phyloP scores from a whole-genome alignment of 2,888 invertebrate species.

The Diaprepes abbreviatus region DNA sequence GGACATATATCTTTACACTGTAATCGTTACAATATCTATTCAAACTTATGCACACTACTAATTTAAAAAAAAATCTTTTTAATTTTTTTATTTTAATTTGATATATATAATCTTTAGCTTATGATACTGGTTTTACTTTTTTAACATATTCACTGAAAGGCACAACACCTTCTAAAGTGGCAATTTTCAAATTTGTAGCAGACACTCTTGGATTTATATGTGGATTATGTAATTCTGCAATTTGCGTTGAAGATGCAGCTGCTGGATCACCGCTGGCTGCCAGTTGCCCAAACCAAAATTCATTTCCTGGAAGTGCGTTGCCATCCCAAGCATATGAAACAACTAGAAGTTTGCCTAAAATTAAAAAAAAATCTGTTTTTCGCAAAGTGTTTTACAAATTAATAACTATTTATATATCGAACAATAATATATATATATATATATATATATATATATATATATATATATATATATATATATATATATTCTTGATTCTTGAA shows the following conservation, averaged over 20 bases:
- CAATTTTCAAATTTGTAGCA: slow-evolving; percentile 71
- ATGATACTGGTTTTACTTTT: background rate
- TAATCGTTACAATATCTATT: too few species aligned
- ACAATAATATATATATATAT: too few species aligned
- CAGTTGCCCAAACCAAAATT: slow-evolving; percentile 76
- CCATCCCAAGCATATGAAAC: slow-evolving; percentile 75
- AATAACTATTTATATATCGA: too few species aligned
- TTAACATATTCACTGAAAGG: background rate
- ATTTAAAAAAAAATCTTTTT: too few species aligned
- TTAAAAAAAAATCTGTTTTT: too few species aligned
- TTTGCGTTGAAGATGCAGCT: slow-evolving; percentile 73
- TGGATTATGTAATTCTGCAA: slow-evolving; percentile 74
- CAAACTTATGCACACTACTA: too few species aligned
- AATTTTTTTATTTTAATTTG: too few species aligned
- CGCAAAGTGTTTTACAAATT: too few species aligned
- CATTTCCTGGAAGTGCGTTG: slow-evolving; percentile 81
- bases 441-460: too few species aligned
- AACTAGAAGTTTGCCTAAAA: slow-evolving; percentile 52
- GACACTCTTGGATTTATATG: slow-evolving; percentile 70
- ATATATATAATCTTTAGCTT: background rate
- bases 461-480: too few species aligned
- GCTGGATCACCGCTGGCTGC: slow-evolving; percentile 73
- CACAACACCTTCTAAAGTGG: slow-evolving; percentile 59
- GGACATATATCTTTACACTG: too few species aligned
- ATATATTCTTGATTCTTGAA: too few species aligned